These are phyloP conservation scores for Anarhynchus alexandrinus DNA, from an alignment of 2,113 vertebrate species.

Conservation along the genomic window DNA sequence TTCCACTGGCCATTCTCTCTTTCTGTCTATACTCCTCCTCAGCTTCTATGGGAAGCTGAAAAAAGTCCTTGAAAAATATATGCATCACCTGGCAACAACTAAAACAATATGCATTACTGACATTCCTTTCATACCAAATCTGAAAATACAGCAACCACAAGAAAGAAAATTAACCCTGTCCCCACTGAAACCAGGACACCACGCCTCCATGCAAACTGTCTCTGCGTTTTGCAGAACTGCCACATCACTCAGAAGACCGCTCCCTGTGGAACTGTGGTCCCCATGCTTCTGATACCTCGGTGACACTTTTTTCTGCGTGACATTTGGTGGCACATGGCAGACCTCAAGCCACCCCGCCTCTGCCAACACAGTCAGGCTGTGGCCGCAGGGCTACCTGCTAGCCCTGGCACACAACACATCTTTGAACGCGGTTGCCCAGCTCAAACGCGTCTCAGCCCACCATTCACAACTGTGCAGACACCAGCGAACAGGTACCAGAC, in stretches of 20 bases:
- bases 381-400: background rate
- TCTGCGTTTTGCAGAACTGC: background rate
- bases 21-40: background rate
- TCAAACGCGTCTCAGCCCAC: background rate
- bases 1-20: background rate
- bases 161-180: background rate
- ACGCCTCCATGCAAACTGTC: background rate
- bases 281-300: background rate
- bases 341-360: background rate
- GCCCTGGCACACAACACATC: background rate
- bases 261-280: background rate
- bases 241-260: background rate
- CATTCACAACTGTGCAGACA: background rate
- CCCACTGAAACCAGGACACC: background rate
- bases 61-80: background rate
- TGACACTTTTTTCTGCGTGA: background rate
- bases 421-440: background rate
- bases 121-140: background rate
- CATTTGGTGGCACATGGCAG: background rate
- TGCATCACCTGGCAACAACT: background rate
- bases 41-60: background rate
- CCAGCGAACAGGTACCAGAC: background rate
- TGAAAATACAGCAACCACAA: background rate
- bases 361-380: background rate
- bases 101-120: background rate